Evolutionary conservation across 92 coral and sea anemone genomes (phyloP).

Genomic region (Epizoanthus ramosus): DNA sequence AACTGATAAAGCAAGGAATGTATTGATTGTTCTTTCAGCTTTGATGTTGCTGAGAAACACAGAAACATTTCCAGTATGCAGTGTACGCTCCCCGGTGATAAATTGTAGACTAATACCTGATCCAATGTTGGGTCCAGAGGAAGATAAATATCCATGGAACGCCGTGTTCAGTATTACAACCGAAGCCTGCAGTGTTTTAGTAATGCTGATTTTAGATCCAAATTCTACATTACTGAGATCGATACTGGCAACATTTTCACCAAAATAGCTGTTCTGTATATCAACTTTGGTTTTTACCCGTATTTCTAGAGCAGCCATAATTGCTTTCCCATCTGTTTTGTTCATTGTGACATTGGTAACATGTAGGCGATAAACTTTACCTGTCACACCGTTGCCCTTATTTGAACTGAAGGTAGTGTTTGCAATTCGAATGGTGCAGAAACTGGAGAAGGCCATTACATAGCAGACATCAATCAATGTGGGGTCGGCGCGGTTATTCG

Average conservation of each 20-base stretch:
- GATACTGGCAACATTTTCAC: background rate
- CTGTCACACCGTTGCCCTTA: background rate
- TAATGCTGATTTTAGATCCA: background rate
- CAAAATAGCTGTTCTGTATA: background rate
- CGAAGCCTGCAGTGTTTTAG: background rate
- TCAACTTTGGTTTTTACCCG: background rate
- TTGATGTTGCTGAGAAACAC: background rate
- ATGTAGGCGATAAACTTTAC: background rate
- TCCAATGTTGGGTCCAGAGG: background rate
- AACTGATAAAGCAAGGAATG: background rate
- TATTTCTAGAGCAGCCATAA: background rate
- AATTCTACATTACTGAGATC: background rate
- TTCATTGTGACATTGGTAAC: background rate
- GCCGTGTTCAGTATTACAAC: background rate
- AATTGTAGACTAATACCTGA: no score
- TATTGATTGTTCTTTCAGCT: background rate
- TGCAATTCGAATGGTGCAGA: background rate
- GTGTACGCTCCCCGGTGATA: no score
- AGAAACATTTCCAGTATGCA: background rate
- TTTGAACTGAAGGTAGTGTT: background rate
- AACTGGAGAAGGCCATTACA: background rate
- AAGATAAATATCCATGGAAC: background rate
- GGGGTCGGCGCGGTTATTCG: background rate
- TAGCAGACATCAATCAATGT: background rate
- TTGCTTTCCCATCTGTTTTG: background rate